These are phyloP conservation scores for Tenualosa ilisha DNA, from an alignment of 2,797 vertebrate species.

Conservation along the genomic window DNA sequence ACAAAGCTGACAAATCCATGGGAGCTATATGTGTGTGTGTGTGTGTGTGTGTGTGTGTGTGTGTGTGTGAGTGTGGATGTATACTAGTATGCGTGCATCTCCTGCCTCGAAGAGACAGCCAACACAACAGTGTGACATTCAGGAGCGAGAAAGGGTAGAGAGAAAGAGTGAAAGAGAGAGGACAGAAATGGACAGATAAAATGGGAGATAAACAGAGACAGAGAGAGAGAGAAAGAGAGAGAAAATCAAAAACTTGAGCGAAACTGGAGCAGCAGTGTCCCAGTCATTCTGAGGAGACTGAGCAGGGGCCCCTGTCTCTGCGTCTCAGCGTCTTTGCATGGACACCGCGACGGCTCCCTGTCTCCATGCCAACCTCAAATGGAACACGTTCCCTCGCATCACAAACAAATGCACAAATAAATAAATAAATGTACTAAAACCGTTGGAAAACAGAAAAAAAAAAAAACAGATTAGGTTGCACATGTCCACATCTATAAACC, in stretches of 20 bases:
- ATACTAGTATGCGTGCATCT: conserved; percentile 16
- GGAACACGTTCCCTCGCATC: conserved; percentile 11
- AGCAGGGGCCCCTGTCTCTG: conserved; percentile 27
- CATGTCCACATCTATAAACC: background rate
- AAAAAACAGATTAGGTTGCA: background rate
- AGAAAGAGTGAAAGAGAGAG: background rate
- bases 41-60: conserved; percentile 23
- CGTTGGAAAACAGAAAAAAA: background rate
- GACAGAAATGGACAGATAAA: background rate
- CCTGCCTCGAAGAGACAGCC: background rate
- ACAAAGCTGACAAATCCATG: conserved; percentile 19
- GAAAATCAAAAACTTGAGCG: background rate
- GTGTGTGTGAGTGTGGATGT: conserved; percentile 1
- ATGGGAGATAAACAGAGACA: background rate
- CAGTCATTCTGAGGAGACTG: background rate
- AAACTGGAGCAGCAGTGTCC: conserved; percentile 26
- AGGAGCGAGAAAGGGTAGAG: background rate
- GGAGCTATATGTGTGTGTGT: background rate
- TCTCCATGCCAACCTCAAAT: conserved; percentile 43
- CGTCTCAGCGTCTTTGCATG: conserved; percentile 26
- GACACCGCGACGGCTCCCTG: conserved; percentile 21
- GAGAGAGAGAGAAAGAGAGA: background rate
- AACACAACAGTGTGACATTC: background rate
- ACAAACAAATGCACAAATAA: conserved; percentile 25
- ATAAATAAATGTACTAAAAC: conserved; percentile 40